Evolutionary conservation across 2,888 invertebrate genomes (phyloP).

Genomic region (Agrotis clavis): DNA sequence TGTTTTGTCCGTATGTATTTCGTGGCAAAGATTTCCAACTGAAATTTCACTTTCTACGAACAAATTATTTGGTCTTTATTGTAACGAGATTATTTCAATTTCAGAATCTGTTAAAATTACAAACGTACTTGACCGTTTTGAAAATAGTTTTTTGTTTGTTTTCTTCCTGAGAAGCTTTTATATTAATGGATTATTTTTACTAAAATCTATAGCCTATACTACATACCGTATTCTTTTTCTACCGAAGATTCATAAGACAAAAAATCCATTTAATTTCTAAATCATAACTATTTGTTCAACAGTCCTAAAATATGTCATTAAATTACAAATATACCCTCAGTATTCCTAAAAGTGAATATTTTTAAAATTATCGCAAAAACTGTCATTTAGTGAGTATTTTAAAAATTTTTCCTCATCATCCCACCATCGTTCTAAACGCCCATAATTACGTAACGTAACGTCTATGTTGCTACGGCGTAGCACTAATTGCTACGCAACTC

Average conservation of each 20-base stretch:
- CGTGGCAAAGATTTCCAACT: conserved; percentile 58
- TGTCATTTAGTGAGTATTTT: conserved; percentile 15
- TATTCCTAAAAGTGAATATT: neutral
- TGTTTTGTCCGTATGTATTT: conserved; percentile 68
- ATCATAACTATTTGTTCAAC: neutral
- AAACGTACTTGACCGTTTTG: neutral
- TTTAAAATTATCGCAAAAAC: neutral
- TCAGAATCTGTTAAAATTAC: neutral
- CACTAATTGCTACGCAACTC: conserved; percentile 89
- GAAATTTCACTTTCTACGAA: conserved; percentile 56
- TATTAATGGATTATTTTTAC: no score
- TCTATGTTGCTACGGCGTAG: conserved; percentile 80
- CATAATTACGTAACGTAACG: conserved; percentile 84
- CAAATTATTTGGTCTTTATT: conserved; percentile 33
- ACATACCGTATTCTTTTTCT: no score
- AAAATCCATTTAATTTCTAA: no score
- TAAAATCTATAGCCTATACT: neutral
- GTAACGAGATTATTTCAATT: conserved; percentile 22
- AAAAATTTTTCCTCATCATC: conserved; percentile 50
- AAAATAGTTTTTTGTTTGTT: neutral
- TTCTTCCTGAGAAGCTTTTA: no score
- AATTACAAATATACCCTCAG: neutral
- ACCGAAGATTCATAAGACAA: neutral
- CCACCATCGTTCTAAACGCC: conserved; percentile 74
- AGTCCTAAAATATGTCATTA: no score